Base-by-base conservation (phyloP, 2,888 invertebrate genomes). In the Meiosimyza platycephala region DNA sequence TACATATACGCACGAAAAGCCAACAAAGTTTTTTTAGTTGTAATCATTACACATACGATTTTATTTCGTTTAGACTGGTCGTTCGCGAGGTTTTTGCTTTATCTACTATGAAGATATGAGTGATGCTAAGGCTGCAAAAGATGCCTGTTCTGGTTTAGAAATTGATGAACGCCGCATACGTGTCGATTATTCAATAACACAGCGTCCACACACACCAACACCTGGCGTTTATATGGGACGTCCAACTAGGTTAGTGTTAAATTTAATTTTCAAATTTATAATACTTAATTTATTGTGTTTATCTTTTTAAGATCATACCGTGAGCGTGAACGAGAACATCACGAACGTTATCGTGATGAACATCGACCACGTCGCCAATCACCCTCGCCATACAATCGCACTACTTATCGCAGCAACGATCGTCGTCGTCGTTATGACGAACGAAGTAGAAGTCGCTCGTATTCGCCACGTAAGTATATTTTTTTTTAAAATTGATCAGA, bases 211-310 rank as follows among this genome's bases (percentile, higher is more conserved):
- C 86, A 97, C 98, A 1, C 98, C 98, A 13, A 99, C 98, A 6
- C 98, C 98, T 9, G 98, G 98, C 72, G 94, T 98, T 79, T 98
- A 98, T 85, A 96, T 97, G 94, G 98, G 98, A 65, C 95, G 94
- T 87, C 95, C 96, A 1, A 95, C 96, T 33, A 82, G 81, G 85
- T 82, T 47, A 12, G 52, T 71, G 16, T 57, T 47, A 57, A 47
- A 57, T 28, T n/a, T n/a, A 40, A 48, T n/a, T 59, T 57, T 28
- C 7, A 63, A 63, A n/a, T 28, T 4, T 28, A 28, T 47, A 28
- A 51, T 18, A 63, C 40, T 15, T 7, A 48, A 50, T 63, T 62
- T 18, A 50, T 63, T 16, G 47, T 16, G 6, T 40, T 40, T 40
- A 3, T 28, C 28, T 28, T 28, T 28, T 28, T 28, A 28, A 81